These are phyloP conservation scores for Charaxes varanes DNA, from an alignment of 1,140 invertebrate species.

Conservation along the genomic window DNA sequence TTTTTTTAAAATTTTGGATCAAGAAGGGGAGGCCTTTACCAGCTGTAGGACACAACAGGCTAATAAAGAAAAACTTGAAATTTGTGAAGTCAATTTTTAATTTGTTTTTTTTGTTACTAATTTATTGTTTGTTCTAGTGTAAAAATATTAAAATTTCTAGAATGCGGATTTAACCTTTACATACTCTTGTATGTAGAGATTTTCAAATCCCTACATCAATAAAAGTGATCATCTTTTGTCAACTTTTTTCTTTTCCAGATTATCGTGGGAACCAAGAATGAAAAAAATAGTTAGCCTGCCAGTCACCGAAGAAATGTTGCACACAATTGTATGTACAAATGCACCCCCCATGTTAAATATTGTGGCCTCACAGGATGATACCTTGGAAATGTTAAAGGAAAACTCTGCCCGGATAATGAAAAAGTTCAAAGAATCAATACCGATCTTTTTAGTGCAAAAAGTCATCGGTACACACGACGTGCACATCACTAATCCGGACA, in stretches of 20 bases:
- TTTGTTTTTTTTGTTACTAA: not conserved
- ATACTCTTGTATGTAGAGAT: too few species aligned
- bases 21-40: too few species aligned
- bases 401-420: conserved; percentile 3
- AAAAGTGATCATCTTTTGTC: too few species aligned
- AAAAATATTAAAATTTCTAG: too few species aligned
- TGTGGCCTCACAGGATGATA: conserved; percentile 11
- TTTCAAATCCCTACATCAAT: too few species aligned
- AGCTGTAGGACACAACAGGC: too few species aligned
- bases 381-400: conserved; percentile 15
- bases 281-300: conserved; percentile 22
- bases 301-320: conserved; percentile 23
- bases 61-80: too few species aligned
- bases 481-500: conserved; percentile 28
- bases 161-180: too few species aligned
- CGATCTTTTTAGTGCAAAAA: conserved; percentile 12
- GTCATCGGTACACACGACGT: conserved; percentile 29
- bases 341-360: conserved; percentile 22
- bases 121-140: conserved; percentile 4
- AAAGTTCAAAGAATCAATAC: conserved; percentile 15
- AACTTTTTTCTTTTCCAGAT: conserved; percentile 25
- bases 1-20: too few species aligned
- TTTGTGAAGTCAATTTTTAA: too few species aligned
- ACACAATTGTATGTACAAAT: conserved; percentile 11
- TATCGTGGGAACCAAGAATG: conserved; percentile 33